These are phyloP conservation scores for Erpornis zantholeuca DNA, from an alignment of 2,113 vertebrate species.

Conservation along the genomic window DNA sequence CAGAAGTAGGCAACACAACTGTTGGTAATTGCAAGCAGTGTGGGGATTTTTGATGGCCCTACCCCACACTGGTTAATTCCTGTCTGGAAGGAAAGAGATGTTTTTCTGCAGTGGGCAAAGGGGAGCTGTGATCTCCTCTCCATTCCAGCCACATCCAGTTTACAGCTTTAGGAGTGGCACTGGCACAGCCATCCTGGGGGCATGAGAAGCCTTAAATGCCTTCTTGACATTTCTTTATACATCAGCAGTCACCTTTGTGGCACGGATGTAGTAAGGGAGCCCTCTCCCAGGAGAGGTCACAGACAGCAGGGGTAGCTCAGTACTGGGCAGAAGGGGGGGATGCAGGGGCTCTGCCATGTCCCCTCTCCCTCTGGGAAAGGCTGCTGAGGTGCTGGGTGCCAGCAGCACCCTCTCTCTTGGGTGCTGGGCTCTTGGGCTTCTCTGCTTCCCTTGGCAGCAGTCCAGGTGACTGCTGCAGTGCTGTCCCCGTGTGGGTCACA, in stretches of 20 bases:
- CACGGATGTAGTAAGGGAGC: not conserved
- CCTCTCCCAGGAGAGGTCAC: not conserved
- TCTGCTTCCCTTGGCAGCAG: not conserved
- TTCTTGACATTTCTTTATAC: not conserved
- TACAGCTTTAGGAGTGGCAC: not conserved
- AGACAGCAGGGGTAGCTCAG: not conserved
- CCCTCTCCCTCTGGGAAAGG: not conserved
- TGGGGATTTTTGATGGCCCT: not conserved
- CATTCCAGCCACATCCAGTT: not conserved
- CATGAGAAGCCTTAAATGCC: not conserved
- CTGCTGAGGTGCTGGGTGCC: not conserved
- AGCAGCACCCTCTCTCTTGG: not conserved
- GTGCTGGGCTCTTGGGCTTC: not conserved
- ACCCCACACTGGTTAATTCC: not conserved
- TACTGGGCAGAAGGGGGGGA: rapidly evolving
- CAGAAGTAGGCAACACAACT: not conserved
- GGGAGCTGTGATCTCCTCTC: not conserved
- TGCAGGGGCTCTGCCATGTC: not conserved
- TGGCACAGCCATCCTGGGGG: not conserved
- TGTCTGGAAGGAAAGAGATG: not conserved
- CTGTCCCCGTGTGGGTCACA: rapidly evolving
- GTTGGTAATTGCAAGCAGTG: not conserved
- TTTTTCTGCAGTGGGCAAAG: not conserved
- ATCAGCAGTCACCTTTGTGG: not conserved
- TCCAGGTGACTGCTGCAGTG: not conserved